Conservation (phyloP, 35 echinoderm and acorn worm species). For the Nesometra sesokonis region DNA sequence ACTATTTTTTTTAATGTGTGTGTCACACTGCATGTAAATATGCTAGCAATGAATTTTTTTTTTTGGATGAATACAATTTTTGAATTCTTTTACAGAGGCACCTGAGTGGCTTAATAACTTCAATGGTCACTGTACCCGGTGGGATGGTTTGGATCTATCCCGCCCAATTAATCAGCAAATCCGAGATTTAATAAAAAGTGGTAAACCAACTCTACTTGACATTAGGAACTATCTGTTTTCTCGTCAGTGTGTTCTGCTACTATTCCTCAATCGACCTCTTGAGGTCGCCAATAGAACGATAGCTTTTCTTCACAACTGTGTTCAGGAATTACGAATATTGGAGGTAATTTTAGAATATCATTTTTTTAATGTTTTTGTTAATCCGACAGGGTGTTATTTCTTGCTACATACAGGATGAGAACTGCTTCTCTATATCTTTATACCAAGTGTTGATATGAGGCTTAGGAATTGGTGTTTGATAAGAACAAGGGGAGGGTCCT, state of each 20-base stretch:
- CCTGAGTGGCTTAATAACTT: slow-evolving; percentile 70
- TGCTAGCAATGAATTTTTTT: too few species aligned
- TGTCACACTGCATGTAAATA: too few species aligned
- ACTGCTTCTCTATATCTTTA: too few species aligned
- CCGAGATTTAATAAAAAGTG: slow-evolving; percentile 43
- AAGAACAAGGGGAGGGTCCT: too few species aligned
- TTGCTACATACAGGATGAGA: too few species aligned
- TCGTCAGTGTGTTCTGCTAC: slow-evolving; percentile 73
- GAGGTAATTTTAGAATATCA: slow-evolving; percentile 27
- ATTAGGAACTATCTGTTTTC: slow-evolving; percentile 93
- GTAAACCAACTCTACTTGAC: slow-evolving; percentile 70
- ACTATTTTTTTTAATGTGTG: too few species aligned
- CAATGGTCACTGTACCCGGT: slow-evolving; percentile 55
- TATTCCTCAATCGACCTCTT: slow-evolving; percentile 51
- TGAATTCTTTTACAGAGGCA: slow-evolving; percentile 28
- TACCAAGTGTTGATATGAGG: too few species aligned
- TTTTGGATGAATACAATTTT: too few species aligned
- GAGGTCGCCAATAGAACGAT: slow-evolving; percentile 80
- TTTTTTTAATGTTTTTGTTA: background rate
- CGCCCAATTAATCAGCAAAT: slow-evolving; percentile 51
- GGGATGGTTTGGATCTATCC: slow-evolving; percentile 92
- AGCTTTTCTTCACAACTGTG: slow-evolving; percentile 77
- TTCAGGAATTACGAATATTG: slow-evolving; percentile 76
- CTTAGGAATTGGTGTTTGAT: too few species aligned
- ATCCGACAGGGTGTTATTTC: too few species aligned